A percentile compares a stretch with the other conserved stretches of the same genome.
Evolutionary conservation across 2,888 invertebrate species (phyloP).

Genomic region (Cataglyphis rosenhaueri): DNA sequence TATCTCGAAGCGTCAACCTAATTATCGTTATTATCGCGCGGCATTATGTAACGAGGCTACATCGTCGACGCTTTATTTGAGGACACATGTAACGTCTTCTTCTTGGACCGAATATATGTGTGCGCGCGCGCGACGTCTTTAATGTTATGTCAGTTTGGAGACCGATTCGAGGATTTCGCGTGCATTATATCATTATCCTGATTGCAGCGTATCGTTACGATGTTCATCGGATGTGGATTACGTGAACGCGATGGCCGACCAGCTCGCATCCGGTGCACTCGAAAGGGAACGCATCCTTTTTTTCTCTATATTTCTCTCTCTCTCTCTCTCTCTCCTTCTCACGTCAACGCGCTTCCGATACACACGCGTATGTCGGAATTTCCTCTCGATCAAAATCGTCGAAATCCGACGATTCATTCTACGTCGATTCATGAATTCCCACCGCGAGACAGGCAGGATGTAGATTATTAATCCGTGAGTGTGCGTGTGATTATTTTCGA

Average conservation of each 20-base stretch:
- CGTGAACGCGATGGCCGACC: slow-evolving; percentile 49
- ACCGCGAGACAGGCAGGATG: slow-evolving; percentile 34
- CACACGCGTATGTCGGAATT: not conserved
- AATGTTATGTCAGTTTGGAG: slow-evolving; percentile 34
- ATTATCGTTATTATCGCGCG: slow-evolving; percentile 44
- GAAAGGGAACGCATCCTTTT: slow-evolving; percentile 43
- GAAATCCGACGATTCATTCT: slow-evolving; percentile 25
- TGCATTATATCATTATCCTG: slow-evolving; percentile 50
- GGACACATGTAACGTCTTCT: slow-evolving; percentile 46
- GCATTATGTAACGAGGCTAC: slow-evolving; percentile 35
- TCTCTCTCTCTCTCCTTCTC: slow-evolving; percentile 3
- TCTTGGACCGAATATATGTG: not conserved
- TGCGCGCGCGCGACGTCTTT: slow-evolving; percentile 12
- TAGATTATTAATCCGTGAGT: slow-evolving; percentile 43
- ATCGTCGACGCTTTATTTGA: slow-evolving; percentile 41
- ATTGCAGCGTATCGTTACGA: slow-evolving; percentile 29
- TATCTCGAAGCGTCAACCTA: slow-evolving; percentile 50
- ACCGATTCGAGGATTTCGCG: slow-evolving; percentile 46
- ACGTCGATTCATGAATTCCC: slow-evolving; percentile 38
- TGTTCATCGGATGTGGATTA: slow-evolving; percentile 65
- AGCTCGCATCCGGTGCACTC: slow-evolving; percentile 52
- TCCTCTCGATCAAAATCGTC: slow-evolving; percentile 39
- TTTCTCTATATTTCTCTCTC: slow-evolving; percentile 5
- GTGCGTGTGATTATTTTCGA: slow-evolving; percentile 42
- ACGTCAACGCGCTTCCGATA: slow-evolving; percentile 30